Evolutionary conservation across 37 sponge, comb jelly and placozoan species (phyloP).

Genomic region (Axinella damicornis): DNA sequence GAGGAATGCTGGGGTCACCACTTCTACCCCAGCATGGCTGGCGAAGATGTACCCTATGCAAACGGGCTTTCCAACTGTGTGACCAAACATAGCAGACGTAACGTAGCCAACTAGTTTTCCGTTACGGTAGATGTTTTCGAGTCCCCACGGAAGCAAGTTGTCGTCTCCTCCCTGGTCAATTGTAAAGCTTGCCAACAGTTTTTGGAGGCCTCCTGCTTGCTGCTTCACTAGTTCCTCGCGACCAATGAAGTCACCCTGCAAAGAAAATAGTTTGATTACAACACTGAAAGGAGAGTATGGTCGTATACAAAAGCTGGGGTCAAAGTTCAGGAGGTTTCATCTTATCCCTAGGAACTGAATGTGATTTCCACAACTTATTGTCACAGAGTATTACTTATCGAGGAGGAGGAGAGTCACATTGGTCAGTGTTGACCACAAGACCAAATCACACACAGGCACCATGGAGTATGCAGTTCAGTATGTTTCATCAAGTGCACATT

Average conservation of each 20-base stretch:
- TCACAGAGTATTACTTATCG: no score
- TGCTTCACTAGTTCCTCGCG: slow-evolving; percentile 60
- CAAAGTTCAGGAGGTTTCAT: no score
- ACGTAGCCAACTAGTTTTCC: slow-evolving; percentile 65
- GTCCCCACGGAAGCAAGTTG: slow-evolving; percentile 43
- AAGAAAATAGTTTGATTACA: no score
- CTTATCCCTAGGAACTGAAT: no score
- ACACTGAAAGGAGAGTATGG: no score
- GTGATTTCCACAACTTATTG: no score
- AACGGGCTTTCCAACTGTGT: slow-evolving; percentile 25
- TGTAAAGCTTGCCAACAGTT: slow-evolving; percentile 51
- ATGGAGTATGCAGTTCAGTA: no score
- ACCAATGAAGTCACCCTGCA: slow-evolving; percentile 73
- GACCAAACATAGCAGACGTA: slow-evolving; percentile 59
- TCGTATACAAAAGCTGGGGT: no score
- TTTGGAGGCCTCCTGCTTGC: slow-evolving; percentile 50
- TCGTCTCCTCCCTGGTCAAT: slow-evolving; percentile 38
- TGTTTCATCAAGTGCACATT: no score
- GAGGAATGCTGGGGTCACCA: slow-evolving; percentile 29
- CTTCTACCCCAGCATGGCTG: background rate
- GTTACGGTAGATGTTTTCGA: slow-evolving; percentile 69
- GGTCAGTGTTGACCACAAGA: no score
- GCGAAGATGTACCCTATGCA: slow-evolving; percentile 34
- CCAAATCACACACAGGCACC: no score
- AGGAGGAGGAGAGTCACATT: no score